phyloP scores from a whole-genome alignment of 1,140 invertebrate species.

The silkworm (Bombyx mori) region ASM3026992v2 NC_085111.1:4293501-4294000 shows the following conservation, averaged over 20 bases:
- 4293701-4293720: constrained; percentile 31
- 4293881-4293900: too few relatives aligned
- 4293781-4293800: constrained; percentile 36
- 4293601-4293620: background rate
- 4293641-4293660: background rate
- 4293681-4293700: constrained; percentile 27
- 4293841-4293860: too few relatives aligned
- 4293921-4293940: too few relatives aligned
- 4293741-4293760: constrained; percentile 23
- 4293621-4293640: background rate
- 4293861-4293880: too few relatives aligned
- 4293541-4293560: too few relatives aligned
- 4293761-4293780: constrained; percentile 57
- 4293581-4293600: background rate
- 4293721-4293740: constrained; percentile 48
- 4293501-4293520: too few relatives aligned
- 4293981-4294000: too few relatives aligned
- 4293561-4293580: too few relatives aligned
- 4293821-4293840: background rate
- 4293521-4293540: too few relatives aligned
- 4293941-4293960: too few relatives aligned
- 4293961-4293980: too few relatives aligned
- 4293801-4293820: constrained; percentile 6
- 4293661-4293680: background rate
- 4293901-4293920: too few relatives aligned